These are phyloP conservation scores for Pogonocichla stellata DNA, from an alignment of 2,113 vertebrate genomes.

Conservation along the genomic window DNA sequence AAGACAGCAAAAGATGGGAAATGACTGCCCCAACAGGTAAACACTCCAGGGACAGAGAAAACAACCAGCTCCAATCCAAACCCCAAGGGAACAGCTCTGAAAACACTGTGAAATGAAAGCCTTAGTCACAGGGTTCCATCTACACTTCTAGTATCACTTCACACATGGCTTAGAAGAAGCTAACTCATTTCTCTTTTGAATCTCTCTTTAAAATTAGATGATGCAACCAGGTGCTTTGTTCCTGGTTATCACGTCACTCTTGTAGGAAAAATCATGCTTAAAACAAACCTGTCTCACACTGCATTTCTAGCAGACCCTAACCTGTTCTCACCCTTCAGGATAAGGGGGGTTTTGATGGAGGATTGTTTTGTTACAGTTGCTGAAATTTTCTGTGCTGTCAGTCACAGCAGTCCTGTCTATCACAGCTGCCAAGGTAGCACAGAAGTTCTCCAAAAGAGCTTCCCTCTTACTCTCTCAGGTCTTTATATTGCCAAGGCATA, in stretches of 20 bases:
- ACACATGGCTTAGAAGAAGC: neutral
- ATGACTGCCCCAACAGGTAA: neutral
- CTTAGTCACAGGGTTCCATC: fast-evolving
- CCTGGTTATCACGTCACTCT: neutral
- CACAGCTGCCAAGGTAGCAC: neutral
- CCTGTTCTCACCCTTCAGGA: neutral
- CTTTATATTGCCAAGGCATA: neutral
- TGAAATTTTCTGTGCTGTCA: neutral
- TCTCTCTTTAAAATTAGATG: neutral
- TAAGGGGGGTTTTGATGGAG: neutral
- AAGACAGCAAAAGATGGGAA: neutral
- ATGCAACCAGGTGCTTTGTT: neutral
- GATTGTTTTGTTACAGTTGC: neutral
- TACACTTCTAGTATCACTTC: neutral
- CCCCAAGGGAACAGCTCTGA: neutral
- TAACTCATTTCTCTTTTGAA: neutral
- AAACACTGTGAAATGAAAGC: neutral
- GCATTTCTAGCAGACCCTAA: neutral
- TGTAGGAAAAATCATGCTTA: neutral
- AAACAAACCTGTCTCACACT: neutral
- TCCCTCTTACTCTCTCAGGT: neutral
- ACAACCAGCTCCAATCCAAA: neutral
- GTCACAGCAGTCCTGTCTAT: neutral
- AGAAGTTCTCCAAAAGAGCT: neutral
- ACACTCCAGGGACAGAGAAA: neutral